Evolutionary conservation across 2,888 invertebrate species (phyloP).

Genomic region (Drosophila gaucha): DNA sequence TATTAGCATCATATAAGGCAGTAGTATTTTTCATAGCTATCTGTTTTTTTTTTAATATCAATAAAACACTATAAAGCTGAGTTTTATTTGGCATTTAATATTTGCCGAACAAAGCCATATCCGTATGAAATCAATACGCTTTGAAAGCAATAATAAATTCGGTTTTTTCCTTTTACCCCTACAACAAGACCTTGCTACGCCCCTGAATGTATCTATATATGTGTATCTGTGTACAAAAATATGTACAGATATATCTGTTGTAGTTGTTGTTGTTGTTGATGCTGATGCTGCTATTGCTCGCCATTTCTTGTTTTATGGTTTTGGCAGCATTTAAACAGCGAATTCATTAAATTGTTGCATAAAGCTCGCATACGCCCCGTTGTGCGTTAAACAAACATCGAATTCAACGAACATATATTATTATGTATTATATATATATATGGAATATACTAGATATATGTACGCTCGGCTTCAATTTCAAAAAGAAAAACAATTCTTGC

Average conservation of each 20-base stretch:
- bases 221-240: constrained; percentile 20
- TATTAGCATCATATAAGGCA: neutral
- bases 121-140: constrained; percentile 24
- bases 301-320: constrained; percentile 63
- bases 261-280: constrained; percentile 15
- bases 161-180: constrained; percentile 7
- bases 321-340: constrained; percentile 62
- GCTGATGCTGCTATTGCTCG: constrained; percentile 35
- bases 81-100: constrained; percentile 14
- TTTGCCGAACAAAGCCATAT: constrained; percentile 24
- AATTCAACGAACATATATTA: constrained; percentile 10
- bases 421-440: constrained; percentile 4
- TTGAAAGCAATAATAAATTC: constrained; percentile 22
- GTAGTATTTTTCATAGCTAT: neutral
- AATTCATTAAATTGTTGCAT: constrained; percentile 60
- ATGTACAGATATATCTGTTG: constrained; percentile 15
- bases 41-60: neutral
- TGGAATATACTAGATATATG: neutral
- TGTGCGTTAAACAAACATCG: constrained; percentile 22
- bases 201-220: constrained; percentile 17
- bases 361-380: constrained; percentile 34
- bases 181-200: constrained; percentile 12
- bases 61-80: neutral
- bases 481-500: neutral
- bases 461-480: neutral